Conservation (phyloP, 1,140 invertebrate genomes). For the Lanistes nyassanus region DNA sequence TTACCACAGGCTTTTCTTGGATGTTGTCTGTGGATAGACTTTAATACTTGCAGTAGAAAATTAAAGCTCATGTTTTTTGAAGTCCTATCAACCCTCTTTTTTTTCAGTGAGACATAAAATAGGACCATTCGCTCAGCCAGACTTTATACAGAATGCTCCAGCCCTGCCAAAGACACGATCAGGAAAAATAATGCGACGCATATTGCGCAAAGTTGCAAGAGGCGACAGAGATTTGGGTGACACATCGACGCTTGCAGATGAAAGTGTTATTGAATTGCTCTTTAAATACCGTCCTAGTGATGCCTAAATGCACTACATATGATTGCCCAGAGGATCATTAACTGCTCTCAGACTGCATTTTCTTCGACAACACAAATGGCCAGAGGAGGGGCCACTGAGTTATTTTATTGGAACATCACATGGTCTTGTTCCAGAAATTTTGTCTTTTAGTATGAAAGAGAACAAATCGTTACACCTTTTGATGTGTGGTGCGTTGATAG, state of each 20-base stretch:
- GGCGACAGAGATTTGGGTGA: conserved; percentile 89
- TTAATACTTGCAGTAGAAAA: background rate
- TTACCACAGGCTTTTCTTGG: too few species aligned
- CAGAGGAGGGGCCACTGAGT: background rate
- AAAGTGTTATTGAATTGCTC: conserved; percentile 75
- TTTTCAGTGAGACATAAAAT: conserved; percentile 86
- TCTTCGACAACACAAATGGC: background rate
- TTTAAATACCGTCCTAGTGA: conserved; percentile 54
- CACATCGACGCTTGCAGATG: conserved; percentile 90
- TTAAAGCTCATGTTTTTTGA: background rate
- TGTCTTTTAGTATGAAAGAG: background rate
- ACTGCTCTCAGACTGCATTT: background rate
- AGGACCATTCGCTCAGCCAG: conserved; percentile 95
- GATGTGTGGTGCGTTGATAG: background rate
- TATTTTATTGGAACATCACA: background rate
- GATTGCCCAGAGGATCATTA: background rate
- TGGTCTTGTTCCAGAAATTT: background rate
- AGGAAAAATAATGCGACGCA: conserved; percentile 97
- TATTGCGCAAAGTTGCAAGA: conserved; percentile 89
- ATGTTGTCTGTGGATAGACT: background rate
- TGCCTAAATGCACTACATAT: conserved; percentile 36
- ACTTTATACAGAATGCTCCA: conserved; percentile 89
- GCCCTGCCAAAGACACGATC: conserved; percentile 96
- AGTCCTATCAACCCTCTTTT: background rate
- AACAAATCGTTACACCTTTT: background rate